These are phyloP conservation scores for Xenops minutus DNA, from an alignment of 2,797 vertebrate genomes.

Conservation along the genomic window DNA sequence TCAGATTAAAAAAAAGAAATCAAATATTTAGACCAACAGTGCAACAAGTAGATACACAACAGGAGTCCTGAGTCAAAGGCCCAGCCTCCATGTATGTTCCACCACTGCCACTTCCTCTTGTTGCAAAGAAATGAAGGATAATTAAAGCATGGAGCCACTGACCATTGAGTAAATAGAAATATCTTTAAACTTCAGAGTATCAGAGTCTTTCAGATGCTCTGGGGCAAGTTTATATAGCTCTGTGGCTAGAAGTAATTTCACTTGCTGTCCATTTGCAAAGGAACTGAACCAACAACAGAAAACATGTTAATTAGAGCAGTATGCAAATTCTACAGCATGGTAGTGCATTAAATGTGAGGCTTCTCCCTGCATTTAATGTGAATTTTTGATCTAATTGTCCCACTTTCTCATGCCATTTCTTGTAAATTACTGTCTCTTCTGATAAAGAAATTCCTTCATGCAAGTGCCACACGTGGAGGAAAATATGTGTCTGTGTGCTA, in stretches of 20 bases:
- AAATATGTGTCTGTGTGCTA: neutral
- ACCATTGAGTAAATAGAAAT: neutral
- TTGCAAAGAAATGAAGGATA: neutral
- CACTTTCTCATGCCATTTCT: neutral
- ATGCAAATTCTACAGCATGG: neutral
- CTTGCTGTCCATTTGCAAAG: neutral
- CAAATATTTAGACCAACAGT: fast-evolving
- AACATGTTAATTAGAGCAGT: neutral
- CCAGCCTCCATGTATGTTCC: neutral
- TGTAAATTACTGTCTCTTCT: neutral
- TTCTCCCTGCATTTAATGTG: neutral
- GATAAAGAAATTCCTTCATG: neutral
- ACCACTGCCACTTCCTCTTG: neutral
- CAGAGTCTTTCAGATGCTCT: neutral
- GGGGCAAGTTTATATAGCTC: neutral
- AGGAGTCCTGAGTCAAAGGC: neutral
- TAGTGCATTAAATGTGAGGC: neutral
- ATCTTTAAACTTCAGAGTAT: neutral
- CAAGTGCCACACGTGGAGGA: neutral
- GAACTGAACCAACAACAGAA: neutral
- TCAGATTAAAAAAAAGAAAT: too few species aligned
- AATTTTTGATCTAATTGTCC: neutral
- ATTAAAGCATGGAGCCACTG: neutral
- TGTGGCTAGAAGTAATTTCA: neutral
- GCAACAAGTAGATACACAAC: neutral